These are phyloP conservation scores for Xenentodon cancila DNA, from an alignment of 2,797 vertebrate genomes.

Conservation along the genomic window DNA sequence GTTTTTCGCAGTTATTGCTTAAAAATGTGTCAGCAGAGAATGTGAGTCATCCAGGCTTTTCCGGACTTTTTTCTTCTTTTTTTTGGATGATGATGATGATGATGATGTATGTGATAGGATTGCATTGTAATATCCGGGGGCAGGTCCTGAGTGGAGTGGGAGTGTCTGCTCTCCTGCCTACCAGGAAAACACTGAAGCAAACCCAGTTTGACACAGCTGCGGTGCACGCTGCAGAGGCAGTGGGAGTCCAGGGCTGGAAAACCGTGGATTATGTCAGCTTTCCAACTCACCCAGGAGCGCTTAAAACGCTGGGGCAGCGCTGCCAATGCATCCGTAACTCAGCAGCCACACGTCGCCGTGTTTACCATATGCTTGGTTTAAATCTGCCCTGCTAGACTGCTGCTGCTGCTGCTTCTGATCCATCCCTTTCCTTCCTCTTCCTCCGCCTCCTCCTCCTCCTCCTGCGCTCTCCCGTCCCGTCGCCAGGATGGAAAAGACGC, in stretches of 20 bases:
- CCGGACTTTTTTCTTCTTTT: neutral
- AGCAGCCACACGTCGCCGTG: slow-evolving; percentile 19
- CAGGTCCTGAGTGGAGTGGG: slow-evolving; percentile 66
- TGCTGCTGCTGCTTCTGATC: slow-evolving; percentile 44
- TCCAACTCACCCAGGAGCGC: slow-evolving; percentile 46
- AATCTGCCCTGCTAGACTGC: slow-evolving; percentile 32
- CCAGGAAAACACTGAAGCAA: slow-evolving; percentile 54
- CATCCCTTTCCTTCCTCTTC: slow-evolving; percentile 36
- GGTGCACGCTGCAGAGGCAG: slow-evolving; percentile 55
- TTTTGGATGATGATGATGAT: slow-evolving; percentile 14
- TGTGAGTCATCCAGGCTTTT: slow-evolving; percentile 40
- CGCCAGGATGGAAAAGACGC: slow-evolving; percentile 80
- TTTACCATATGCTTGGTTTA: slow-evolving; percentile 64
- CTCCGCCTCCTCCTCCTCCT: slow-evolving; percentile 32
- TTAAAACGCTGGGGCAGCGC: slow-evolving; percentile 34
- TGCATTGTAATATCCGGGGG: slow-evolving; percentile 77
- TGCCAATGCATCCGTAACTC: slow-evolving; percentile 45
- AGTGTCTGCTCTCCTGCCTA: slow-evolving; percentile 65
- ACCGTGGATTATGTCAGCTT: slow-evolving; percentile 64
- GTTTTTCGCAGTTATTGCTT: too few relatives aligned
- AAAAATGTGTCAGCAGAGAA: neutral
- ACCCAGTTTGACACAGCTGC: slow-evolving; percentile 43
- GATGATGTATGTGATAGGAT: slow-evolving; percentile 30
- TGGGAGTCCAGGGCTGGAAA: slow-evolving; percentile 13
- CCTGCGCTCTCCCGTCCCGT: slow-evolving; percentile 61